Conservation (phyloP, 2,888 invertebrate genomes). For the Drosophila greeni region DNA sequence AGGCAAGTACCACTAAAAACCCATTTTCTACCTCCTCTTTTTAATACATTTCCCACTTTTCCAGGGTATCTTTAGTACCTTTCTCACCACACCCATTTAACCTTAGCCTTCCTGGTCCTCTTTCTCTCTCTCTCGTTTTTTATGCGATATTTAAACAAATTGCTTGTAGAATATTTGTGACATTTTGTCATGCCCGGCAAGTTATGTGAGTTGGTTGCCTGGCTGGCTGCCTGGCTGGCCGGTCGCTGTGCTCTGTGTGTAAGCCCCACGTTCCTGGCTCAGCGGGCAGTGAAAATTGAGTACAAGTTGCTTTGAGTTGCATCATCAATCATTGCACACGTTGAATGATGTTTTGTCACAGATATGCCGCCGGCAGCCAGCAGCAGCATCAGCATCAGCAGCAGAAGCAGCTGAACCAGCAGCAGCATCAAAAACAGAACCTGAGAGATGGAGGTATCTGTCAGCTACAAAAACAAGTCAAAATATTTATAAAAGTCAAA, state of each 20-base stretch:
- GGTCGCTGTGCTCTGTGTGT: conserved; percentile 14
- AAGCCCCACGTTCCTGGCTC: conserved; percentile 40
- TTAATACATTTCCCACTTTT: background rate
- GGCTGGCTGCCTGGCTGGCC: conserved; percentile 10
- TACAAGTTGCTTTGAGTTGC: conserved; percentile 74
- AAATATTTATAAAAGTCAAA: conserved; percentile 75
- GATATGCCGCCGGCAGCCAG: conserved; percentile 60
- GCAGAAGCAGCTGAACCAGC: conserved; percentile 36
- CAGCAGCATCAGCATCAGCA: conserved; percentile 9
- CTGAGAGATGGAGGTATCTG: conserved; percentile 26
- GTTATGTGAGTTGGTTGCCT: conserved; percentile 34
- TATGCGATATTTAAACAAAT: conserved; percentile 75
- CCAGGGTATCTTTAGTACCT: conserved; percentile 13
- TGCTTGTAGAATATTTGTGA: conserved; percentile 75
- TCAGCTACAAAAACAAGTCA: conserved; percentile 60
- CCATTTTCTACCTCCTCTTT: too few relatives aligned
- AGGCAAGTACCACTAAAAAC: too few relatives aligned
- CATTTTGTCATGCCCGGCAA: conserved; percentile 67
- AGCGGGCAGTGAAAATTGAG: conserved; percentile 71
- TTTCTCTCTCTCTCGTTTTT: conserved; percentile 38
- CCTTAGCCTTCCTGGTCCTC: conserved; percentile 19
- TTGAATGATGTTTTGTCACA: conserved; percentile 74
- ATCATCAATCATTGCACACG: conserved; percentile 74
- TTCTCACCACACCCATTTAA: background rate
- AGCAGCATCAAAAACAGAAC: conserved; percentile 38